Evolutionary conservation across 2,888 invertebrate species (phyloP).

Genomic region (Pseudolycoriella hygida): DNA sequence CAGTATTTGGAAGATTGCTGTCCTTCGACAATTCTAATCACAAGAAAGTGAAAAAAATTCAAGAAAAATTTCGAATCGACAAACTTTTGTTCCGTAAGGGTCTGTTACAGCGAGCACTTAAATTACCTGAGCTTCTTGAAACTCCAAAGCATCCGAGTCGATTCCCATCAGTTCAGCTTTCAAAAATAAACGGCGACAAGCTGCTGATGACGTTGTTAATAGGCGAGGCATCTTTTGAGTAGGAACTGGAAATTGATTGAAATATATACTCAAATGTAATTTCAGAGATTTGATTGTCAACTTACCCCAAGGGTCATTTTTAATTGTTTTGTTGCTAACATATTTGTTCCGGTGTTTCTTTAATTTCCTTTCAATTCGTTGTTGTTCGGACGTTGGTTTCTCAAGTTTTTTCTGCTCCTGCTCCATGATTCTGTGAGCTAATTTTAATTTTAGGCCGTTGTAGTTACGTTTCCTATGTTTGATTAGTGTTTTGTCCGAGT

Average conservation of each 20-base stretch:
- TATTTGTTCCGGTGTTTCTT: constrained; percentile 74
- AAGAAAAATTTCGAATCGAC: too few relatives aligned
- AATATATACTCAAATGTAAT: neutral
- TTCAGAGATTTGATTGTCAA: too few relatives aligned
- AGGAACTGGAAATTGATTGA: constrained; percentile 43
- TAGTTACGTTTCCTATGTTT: constrained; percentile 68
- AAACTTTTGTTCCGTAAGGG: too few relatives aligned
- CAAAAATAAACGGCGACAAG: constrained; percentile 58
- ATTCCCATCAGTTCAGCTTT: constrained; percentile 87
- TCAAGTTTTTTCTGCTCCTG: constrained; percentile 17
- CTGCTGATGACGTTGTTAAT: constrained; percentile 78
- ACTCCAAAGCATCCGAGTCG: constrained; percentile 61
- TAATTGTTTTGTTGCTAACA: constrained; percentile 48
- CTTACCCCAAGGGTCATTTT: constrained; percentile 73
- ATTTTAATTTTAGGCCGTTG: constrained; percentile 63
- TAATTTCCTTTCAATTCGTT: constrained; percentile 63
- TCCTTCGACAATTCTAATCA: too few relatives aligned
- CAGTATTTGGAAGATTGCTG: too few relatives aligned
- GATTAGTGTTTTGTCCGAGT: constrained; percentile 79
- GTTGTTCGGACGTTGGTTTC: constrained; percentile 43
- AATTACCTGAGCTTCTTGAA: constrained; percentile 58
- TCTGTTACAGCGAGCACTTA: too few relatives aligned
- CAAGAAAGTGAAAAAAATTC: too few relatives aligned
- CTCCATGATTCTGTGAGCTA: constrained; percentile 43
- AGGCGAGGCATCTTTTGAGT: constrained; percentile 88